Evolutionary conservation across 2,888 invertebrate species (phyloP).

Genomic region (Monoplex corrugatus): DNA sequence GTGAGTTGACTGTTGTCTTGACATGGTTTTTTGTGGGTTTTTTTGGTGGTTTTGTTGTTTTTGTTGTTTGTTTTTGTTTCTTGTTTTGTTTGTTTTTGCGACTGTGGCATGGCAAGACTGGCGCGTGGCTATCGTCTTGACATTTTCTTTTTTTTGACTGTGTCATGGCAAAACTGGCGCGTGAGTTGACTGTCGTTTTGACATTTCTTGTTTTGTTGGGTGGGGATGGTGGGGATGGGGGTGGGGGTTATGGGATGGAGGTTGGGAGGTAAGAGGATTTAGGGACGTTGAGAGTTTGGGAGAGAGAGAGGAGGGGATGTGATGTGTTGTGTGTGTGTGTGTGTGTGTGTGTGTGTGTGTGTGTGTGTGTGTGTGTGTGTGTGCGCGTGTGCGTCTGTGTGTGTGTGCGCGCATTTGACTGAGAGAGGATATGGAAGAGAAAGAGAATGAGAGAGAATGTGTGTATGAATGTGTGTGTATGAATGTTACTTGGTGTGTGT

Average conservation of each 20-base stretch:
- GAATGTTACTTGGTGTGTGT: neutral
- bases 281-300: neutral
- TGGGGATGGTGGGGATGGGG: neutral
- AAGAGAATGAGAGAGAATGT: neutral
- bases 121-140: too few relatives aligned
- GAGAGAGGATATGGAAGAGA: neutral
- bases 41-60: too few relatives aligned
- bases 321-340: neutral
- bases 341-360: too few relatives aligned
- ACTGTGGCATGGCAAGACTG: too few relatives aligned
- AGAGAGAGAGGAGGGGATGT: neutral
- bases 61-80: too few relatives aligned
- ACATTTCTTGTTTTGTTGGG: neutral
- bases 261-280: neutral
- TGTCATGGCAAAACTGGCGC: slow-evolving; percentile 89
- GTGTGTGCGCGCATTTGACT: too few relatives aligned
- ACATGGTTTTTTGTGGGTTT: neutral
- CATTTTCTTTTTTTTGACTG: too few relatives aligned
- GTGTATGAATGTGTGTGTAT: slow-evolving; percentile 22
- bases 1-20: slow-evolving; percentile 77
- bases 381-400: too few relatives aligned
- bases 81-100: too few relatives aligned
- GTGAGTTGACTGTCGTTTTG: neutral
- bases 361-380: too few relatives aligned
- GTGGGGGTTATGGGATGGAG: neutral